Evolutionary conservation across 1,140 invertebrate species (phyloP).

Genomic region (Sitophilus oryzae): DNA sequence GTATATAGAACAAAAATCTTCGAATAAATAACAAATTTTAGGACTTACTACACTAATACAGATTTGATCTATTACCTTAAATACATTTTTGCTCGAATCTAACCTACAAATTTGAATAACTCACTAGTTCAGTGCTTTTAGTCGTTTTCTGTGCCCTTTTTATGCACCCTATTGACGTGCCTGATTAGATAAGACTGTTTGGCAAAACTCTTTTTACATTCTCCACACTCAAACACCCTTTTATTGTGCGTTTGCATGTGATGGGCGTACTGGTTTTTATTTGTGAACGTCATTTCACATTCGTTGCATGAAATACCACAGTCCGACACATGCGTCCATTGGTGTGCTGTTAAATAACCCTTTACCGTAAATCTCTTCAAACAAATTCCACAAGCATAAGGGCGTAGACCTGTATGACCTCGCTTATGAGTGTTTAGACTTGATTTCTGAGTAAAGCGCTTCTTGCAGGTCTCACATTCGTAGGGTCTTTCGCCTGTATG

Average conservation of each 20-base stretch:
- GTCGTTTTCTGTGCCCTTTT: neutral
- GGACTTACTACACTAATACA: too few species aligned
- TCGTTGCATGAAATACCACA: slow-evolving; percentile 65
- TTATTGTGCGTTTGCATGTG: slow-evolving; percentile 69
- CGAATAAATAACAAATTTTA: too few species aligned
- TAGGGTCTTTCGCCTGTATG: slow-evolving; percentile 74
- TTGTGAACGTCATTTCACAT: slow-evolving; percentile 62
- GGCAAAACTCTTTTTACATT: slow-evolving; percentile 66
- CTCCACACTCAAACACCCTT: slow-evolving; percentile 63
- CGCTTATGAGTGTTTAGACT: slow-evolving; percentile 78
- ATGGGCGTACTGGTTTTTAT: slow-evolving; percentile 60
- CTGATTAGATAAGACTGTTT: slow-evolving; percentile 70
- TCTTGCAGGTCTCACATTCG: slow-evolving; percentile 69
- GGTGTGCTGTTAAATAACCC: slow-evolving; percentile 68
- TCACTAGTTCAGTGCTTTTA: too few species aligned
- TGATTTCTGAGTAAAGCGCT: slow-evolving; percentile 72
- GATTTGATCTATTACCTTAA: too few species aligned
- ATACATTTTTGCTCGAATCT: too few species aligned
- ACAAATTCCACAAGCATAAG: slow-evolving; percentile 71
- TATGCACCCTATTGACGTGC: slow-evolving; percentile 39
- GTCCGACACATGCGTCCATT: slow-evolving; percentile 70
- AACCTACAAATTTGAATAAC: too few species aligned
- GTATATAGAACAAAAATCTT: too few species aligned
- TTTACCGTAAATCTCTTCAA: slow-evolving; percentile 71
- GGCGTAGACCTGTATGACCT: slow-evolving; percentile 73